Conservation (phyloP, 2,797 vertebrate genomes). For the Rhabdomys pumilio region DNA sequence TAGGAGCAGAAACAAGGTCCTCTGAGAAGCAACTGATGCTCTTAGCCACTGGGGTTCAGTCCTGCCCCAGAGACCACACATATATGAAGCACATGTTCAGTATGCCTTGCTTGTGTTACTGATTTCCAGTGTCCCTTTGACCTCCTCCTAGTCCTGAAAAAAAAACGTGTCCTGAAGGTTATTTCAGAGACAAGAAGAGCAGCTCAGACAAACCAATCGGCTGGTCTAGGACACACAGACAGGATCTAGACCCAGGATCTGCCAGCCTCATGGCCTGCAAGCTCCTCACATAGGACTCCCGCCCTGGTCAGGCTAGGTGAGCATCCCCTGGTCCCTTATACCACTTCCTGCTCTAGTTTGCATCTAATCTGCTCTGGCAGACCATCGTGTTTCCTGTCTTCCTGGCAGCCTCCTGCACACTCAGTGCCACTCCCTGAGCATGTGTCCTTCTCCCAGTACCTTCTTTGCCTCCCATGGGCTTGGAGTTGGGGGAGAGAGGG, state of each 20-base stretch:
- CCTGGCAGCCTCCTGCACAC: neutral
- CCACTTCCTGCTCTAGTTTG: conserved; percentile 11
- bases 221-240: neutral
- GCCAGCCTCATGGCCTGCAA: neutral
- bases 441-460: neutral
- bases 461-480: neutral
- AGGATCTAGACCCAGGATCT: neutral
- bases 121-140: neutral
- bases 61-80: neutral
- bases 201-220: neutral
- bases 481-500: neutral
- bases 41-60: neutral
- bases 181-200: neutral
- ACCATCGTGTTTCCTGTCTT: conserved; percentile 63
- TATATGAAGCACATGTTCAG: neutral
- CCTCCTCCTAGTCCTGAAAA: neutral
- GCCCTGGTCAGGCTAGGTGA: neutral
- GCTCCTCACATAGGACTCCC: neutral
- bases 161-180: neutral
- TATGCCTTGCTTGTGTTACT: neutral
- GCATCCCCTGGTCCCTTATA: neutral
- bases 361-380: conserved; percentile 68
- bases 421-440: conserved; percentile 50
- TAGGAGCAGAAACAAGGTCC: neutral
- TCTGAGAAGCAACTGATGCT: neutral